Evolutionary conservation across 1,140 invertebrate species (phyloP).

Genomic region (Drosophila quadrilineata): DNA sequence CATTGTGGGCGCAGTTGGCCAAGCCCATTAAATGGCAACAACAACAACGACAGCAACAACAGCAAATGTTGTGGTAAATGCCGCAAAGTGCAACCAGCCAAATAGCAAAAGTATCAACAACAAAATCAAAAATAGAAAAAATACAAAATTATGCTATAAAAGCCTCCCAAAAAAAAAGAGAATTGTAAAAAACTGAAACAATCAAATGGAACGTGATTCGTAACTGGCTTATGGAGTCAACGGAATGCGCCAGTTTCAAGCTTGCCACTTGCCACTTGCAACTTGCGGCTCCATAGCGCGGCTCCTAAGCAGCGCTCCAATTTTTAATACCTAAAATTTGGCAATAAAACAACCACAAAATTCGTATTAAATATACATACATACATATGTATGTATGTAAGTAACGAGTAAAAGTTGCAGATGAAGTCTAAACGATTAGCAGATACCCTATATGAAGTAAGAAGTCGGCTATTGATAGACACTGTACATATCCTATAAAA

Average conservation of each 20-base stretch:
- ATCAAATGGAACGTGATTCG: constrained; percentile 59
- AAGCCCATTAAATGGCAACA: constrained; percentile 50
- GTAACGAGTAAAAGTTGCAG: constrained; percentile 8
- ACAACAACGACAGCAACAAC: constrained; percentile 29
- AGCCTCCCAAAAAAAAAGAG: constrained; percentile 45
- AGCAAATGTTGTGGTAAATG: constrained; percentile 4
- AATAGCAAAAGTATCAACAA: constrained; percentile 39
- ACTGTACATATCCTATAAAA: too few species aligned
- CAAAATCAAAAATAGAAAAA: too few species aligned
- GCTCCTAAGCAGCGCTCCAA: constrained; percentile 52
- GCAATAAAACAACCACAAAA: constrained; percentile 52
- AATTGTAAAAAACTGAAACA: constrained; percentile 50
- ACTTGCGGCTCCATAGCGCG: constrained; percentile 22
- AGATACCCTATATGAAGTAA: constrained; percentile 17
- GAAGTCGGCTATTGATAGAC: too few species aligned
- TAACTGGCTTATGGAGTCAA: constrained; percentile 44
- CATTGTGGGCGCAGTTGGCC: constrained; percentile 63
- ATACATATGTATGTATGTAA: constrained; percentile 13
- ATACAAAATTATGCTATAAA: constrained; percentile 42
- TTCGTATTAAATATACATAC: constrained; percentile 11
- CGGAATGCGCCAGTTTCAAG: constrained; percentile 50
- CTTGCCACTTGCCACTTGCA: constrained; percentile 1
- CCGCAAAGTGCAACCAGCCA: constrained; percentile 62
- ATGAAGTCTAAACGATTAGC: not conserved
- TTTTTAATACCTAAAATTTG: constrained; percentile 65